phyloP scores from a whole-genome alignment of 1,140 invertebrate species.

The Drosophila bipectinata region DNA sequence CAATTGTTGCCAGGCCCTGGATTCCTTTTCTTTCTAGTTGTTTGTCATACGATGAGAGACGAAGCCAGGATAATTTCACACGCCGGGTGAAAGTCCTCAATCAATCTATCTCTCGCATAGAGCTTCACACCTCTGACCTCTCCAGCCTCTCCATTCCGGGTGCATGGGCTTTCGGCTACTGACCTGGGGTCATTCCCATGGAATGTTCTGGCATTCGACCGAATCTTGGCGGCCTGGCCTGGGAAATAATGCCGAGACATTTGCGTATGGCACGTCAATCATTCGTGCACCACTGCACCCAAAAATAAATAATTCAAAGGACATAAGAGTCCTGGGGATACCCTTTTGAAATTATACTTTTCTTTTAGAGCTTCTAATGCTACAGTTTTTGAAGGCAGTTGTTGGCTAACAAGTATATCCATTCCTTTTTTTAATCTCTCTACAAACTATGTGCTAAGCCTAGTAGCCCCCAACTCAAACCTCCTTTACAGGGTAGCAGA shows the following conservation, averaged over 20 bases:
- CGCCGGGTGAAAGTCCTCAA: constrained; percentile 34
- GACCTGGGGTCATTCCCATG: constrained; percentile 43
- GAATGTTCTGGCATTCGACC: constrained; percentile 1
- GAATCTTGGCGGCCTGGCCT: background rate
- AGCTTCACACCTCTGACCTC: background rate
- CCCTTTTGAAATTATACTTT: background rate
- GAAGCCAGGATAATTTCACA: constrained; percentile 14
- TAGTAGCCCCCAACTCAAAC: background rate
- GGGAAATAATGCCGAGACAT: constrained; percentile 38
- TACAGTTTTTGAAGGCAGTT: no score
- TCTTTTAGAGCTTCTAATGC: no score
- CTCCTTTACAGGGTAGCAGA: constrained; percentile 13
- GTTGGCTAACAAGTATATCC: no score
- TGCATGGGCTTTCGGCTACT: constrained; percentile 33
- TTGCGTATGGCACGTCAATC: constrained; percentile 46
- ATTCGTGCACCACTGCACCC: constrained; percentile 25
- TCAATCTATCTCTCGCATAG: background rate
- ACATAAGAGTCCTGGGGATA: background rate
- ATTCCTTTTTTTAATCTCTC: no score
- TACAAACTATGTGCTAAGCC: background rate
- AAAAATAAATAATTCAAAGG: background rate
- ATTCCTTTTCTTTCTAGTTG: background rate
- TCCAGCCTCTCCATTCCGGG: background rate
- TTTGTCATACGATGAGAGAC: background rate
- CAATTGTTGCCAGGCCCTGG: constrained; percentile 25